Evolutionary conservation across 2,797 vertebrate genomes (phyloP).

Genomic region (Hozukius guyotensis): DNA sequence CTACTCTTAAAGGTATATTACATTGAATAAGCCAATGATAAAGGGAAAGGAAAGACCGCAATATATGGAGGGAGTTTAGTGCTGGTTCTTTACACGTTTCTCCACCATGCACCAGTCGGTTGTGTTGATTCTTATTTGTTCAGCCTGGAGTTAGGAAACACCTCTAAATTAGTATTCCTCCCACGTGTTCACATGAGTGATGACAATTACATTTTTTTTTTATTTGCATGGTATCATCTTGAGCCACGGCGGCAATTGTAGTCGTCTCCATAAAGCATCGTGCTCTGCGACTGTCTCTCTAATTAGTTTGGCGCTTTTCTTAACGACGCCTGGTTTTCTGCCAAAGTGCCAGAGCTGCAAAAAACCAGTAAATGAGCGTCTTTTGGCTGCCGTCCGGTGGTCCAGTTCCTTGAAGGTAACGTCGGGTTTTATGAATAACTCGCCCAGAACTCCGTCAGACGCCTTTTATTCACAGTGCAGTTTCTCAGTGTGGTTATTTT

Average conservation of each 20-base stretch:
- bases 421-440: not conserved
- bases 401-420: not conserved
- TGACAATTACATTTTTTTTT: not conserved
- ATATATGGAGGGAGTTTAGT: not conserved
- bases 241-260: not conserved
- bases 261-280: not conserved
- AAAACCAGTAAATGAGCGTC: not conserved
- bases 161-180: too few relatives aligned
- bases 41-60: too few relatives aligned
- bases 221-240: not conserved
- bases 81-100: not conserved
- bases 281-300: conserved; percentile 7
- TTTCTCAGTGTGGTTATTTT: not conserved
- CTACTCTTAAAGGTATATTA: not conserved
- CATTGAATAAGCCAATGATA: too few relatives aligned
- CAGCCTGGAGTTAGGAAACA: too few relatives aligned
- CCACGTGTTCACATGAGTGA: not conserved
- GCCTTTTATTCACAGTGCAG: not conserved
- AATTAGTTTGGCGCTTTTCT: conserved; percentile 31
- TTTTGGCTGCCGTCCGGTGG: not conserved
- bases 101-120: too few relatives aligned
- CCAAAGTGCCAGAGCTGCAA: conserved; percentile 1
- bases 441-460: not conserved
- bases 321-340: conserved; percentile 12
- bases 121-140: too few relatives aligned